Conservation (phyloP, 2,797 vertebrate genomes). For the Aphelocoma californica region DNA sequence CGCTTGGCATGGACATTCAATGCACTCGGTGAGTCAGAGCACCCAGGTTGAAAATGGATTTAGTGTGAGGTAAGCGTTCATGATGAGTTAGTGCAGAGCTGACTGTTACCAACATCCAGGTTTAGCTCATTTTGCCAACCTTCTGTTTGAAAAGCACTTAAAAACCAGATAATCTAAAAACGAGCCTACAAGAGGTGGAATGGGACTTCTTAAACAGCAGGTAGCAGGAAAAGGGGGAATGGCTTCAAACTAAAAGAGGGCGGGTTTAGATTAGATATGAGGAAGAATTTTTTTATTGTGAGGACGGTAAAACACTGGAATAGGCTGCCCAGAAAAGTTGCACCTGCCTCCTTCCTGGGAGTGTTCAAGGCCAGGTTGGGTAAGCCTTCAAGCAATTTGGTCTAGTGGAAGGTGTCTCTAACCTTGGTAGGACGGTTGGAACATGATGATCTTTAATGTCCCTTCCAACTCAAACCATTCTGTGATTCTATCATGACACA, state of each 20-base stretch:
- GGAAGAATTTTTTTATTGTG: neutral
- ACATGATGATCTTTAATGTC: neutral
- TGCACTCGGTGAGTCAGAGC: neutral
- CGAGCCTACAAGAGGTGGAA: neutral
- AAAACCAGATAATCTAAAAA: neutral
- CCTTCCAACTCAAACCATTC: neutral
- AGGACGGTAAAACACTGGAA: neutral
- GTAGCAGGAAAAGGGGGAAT: neutral
- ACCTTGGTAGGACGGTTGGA: neutral
- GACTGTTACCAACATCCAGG: neutral
- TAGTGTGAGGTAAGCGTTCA: neutral
- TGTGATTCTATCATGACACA: rapidly evolving
- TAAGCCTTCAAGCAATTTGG: neutral
- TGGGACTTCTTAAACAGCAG: neutral
- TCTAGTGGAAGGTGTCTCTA: neutral
- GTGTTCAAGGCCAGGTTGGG: neutral
- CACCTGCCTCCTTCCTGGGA: neutral
- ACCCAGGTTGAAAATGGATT: neutral
- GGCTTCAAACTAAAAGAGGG: neutral
- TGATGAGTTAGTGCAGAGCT: neutral
- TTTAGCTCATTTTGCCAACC: neutral
- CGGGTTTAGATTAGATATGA: too few species aligned
- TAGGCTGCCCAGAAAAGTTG: neutral
- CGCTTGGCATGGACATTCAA: rapidly evolving
- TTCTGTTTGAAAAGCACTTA: neutral